Percentiles rank a stretch among this genome's conserved stretches.
phyloP scores from a whole-genome alignment of 2,888 invertebrate genomes.

The Leptinotarsa peninsularis region DNA sequence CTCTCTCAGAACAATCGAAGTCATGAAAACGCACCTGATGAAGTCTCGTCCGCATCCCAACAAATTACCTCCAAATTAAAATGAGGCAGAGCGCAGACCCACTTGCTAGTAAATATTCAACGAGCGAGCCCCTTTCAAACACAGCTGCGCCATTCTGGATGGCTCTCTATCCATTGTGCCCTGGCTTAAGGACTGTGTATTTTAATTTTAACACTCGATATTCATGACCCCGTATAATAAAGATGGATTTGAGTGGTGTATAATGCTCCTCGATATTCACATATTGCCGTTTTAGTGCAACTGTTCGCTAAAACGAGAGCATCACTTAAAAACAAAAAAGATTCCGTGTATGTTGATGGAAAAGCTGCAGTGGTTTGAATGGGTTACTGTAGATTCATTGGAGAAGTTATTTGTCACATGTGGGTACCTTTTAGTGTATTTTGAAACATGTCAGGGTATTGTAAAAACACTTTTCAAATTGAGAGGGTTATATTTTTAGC shows the following conservation, averaged over 20 bases:
- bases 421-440: background rate
- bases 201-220: slow-evolving; percentile 66
- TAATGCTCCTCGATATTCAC: slow-evolving; percentile 54
- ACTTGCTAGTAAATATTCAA: slow-evolving; percentile 33
- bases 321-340: slow-evolving; percentile 28
- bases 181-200: slow-evolving; percentile 59
- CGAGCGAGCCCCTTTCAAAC: slow-evolving; percentile 39
- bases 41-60: slow-evolving; percentile 14
- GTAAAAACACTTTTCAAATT: too few species aligned
- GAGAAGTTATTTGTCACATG: background rate
- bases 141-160: slow-evolving; percentile 59
- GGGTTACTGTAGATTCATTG: slow-evolving; percentile 1
- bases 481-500: too few species aligned
- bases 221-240: slow-evolving; percentile 65
- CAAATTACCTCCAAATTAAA: slow-evolving; percentile 37
- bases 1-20: slow-evolving; percentile 29
- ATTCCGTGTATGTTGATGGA: slow-evolving; percentile 26
- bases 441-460: too few species aligned
- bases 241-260: slow-evolving; percentile 61
- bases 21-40: slow-evolving; percentile 38
- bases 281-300: slow-evolving; percentile 56
- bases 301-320: slow-evolving; percentile 47
- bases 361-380: slow-evolving; percentile 1
- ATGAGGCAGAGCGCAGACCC: slow-evolving; percentile 26
- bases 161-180: slow-evolving; percentile 58